Evolutionary conservation across 35 echinoderm and acorn worm species (phyloP).

Genomic region (Amphiura filiformis): DNA sequence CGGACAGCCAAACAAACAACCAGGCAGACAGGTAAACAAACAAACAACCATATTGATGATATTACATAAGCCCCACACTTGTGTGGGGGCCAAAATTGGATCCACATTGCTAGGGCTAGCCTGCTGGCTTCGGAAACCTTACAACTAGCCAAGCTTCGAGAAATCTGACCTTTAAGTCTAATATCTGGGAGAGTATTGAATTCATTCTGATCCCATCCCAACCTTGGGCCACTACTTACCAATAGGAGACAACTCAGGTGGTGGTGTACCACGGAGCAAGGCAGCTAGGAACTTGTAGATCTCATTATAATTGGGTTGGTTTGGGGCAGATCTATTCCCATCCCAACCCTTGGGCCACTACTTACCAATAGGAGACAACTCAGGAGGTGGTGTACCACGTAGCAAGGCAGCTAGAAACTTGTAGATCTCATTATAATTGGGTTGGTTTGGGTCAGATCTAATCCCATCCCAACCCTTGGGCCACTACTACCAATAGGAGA

Average conservation of each 20-base stretch:
- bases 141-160: no score
- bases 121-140: no score
- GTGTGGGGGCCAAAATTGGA: background rate
- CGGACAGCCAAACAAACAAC: no score
- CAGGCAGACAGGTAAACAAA: no score
- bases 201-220: background rate
- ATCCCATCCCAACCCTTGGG: background rate
- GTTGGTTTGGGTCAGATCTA: background rate
- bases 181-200: background rate
- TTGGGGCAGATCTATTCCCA: no score
- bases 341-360: background rate
- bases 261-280: no score
- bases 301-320: background rate
- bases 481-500: no score
- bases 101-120: background rate
- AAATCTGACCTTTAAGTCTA: background rate
- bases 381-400: conserved; percentile 19
- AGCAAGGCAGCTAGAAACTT: conserved; percentile 38
- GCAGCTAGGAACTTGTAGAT: background rate
- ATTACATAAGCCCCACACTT: no score
- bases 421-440: conserved; percentile 40
- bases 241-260: background rate
- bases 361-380: conserved; percentile 54
- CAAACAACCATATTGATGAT: no score
- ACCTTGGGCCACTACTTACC: background rate